Conservation (phyloP, 2,888 invertebrate genomes). For the Dicranocentrus wangi region DNA sequence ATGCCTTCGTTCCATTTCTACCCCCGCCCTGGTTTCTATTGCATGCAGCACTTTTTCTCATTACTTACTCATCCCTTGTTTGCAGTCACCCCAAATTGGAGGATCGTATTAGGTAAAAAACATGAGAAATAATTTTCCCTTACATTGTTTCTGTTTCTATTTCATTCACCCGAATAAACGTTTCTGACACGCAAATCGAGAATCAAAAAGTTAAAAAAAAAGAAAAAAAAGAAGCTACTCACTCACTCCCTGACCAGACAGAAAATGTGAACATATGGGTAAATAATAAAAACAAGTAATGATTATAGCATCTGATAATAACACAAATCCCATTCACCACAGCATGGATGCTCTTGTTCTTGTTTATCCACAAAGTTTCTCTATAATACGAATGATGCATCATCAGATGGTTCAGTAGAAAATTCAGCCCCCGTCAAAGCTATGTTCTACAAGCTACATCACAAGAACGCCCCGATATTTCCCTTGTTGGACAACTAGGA, state of each 20-base stretch:
- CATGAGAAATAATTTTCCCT: neutral
- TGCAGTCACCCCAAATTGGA: neutral
- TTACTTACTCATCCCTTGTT: conserved; percentile 13
- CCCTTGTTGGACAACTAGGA: conserved; percentile 27
- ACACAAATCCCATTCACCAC: neutral
- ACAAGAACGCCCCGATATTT: conserved; percentile 40
- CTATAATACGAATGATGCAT: neutral
- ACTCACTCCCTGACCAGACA: neutral
- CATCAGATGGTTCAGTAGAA: neutral
- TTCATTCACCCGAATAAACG: conserved; percentile 15
- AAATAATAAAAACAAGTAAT: conserved; percentile 57
- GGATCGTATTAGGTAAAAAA: neutral
- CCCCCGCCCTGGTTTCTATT: neutral
- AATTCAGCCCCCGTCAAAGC: conserved; percentile 18
- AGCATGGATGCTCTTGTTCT: no score
- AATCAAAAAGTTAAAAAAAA: conserved; percentile 48
- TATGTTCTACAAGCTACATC: conserved; percentile 1
- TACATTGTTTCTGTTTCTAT: neutral
- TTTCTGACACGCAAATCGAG: conserved; percentile 44
- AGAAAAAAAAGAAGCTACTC: neutral
- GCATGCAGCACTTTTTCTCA: neutral
- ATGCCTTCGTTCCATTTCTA: neutral
- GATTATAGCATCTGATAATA: conserved; percentile 50
- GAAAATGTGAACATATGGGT: conserved; percentile 59
- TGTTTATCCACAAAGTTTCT: neutral